Evolutionary conservation across 2,888 invertebrate species (phyloP).

Genomic region (Ommatoiulus sabulosus): DNA sequence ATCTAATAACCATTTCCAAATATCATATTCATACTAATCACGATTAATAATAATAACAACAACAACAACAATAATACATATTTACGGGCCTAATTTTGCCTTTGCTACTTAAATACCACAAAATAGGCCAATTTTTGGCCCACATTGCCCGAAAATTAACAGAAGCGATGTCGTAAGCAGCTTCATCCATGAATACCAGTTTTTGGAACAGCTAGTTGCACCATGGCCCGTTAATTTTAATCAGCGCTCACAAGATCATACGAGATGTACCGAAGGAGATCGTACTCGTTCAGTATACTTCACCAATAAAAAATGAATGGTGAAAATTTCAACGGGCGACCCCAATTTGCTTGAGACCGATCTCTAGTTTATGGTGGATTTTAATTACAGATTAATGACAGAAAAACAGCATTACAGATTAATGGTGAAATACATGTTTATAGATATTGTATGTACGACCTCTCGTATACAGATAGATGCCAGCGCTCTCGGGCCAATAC

Average conservation of each 20-base stretch:
- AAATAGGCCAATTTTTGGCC: conserved; percentile 26
- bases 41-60: conserved; percentile 42
- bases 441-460: no score
- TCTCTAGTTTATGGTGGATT: no score
- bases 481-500: no score
- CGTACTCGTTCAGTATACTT: no score
- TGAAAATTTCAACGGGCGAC: no score
- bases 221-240: conserved; percentile 8
- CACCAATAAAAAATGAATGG: no score
- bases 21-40: conserved; percentile 35
- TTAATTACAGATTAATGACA: no score
- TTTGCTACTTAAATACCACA: neutral
- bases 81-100: conserved; percentile 35
- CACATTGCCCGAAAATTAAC: neutral
- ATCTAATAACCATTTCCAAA: conserved; percentile 35
- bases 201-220: neutral
- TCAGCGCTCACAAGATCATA: neutral
- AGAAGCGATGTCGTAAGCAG: neutral
- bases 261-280: no score
- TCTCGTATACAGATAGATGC: no score
- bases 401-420: no score
- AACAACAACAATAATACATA: conserved; percentile 43
- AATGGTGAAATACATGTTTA: no score
- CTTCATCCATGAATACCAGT: neutral
- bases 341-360: no score